Evolutionary conservation across 2,113 vertebrate genomes (phyloP).

Genomic region (Centropristis striata): DNA sequence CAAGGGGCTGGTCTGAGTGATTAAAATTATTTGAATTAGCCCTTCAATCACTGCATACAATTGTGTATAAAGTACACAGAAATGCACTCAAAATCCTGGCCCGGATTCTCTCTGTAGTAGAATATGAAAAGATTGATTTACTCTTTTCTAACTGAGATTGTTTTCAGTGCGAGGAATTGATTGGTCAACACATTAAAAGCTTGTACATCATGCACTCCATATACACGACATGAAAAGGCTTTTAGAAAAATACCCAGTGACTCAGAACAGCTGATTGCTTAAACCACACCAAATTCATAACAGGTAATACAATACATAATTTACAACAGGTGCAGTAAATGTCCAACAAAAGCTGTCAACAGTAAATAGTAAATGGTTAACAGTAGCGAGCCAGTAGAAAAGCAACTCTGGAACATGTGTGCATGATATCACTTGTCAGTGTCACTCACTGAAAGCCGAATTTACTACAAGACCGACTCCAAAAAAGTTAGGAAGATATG

Average conservation of each 20-base stretch:
- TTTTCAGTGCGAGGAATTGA: conserved; percentile 67
- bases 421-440: conserved; percentile 38
- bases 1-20: conserved; percentile 68
- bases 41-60: conserved; percentile 71
- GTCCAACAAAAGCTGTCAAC: conserved; percentile 54
- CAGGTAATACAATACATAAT: no score
- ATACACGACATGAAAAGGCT: conserved; percentile 72
- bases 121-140: conserved; percentile 76
- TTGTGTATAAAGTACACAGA: conserved; percentile 73
- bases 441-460: conserved; percentile 1
- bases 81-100: conserved; percentile 70
- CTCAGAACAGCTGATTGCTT: conserved; percentile 57
- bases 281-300: conserved; percentile 32
- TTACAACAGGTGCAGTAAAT: conserved; percentile 62
- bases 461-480: no score
- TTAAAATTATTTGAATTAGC: conserved; percentile 76
- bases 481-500: no score
- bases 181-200: conserved; percentile 78
- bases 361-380: conserved; percentile 51
- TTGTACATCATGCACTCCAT: conserved; percentile 57
- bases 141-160: conserved; percentile 63
- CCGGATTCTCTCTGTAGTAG: conserved; percentile 35
- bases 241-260: conserved; percentile 71
- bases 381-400: conserved; percentile 3
- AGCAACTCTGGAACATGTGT: conserved; percentile 18